Conservation (phyloP, 2,113 vertebrate genomes). For the Motacilla tschutschensis region DNA sequence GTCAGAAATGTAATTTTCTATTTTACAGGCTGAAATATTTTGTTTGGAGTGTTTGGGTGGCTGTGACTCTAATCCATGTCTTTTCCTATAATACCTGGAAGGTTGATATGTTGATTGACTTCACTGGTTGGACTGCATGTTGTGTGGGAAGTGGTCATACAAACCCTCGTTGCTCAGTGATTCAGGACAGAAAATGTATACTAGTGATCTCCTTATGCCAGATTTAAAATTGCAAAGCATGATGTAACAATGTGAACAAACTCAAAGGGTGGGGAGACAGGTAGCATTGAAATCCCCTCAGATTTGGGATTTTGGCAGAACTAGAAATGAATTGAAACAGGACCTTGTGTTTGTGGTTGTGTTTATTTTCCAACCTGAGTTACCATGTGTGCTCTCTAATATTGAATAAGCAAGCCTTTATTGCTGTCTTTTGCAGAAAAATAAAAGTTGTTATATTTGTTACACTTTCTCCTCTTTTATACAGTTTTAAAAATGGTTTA, state of each 20-base stretch:
- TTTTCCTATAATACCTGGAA: neutral
- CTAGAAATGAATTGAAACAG: neutral
- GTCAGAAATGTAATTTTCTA: neutral
- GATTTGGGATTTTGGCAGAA: neutral
- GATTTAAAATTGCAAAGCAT: neutral
- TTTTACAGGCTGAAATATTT: neutral
- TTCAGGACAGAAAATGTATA: neutral
- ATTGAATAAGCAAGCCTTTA: neutral
- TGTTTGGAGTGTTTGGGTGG: neutral
- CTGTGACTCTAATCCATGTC: neutral
- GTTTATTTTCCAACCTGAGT: neutral
- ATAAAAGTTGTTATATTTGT: neutral
- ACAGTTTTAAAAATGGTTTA: neutral
- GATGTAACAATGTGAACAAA: neutral
- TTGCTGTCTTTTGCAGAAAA: neutral
- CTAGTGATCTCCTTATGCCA: neutral
- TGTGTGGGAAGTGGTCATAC: neutral
- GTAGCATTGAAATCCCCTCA: neutral
- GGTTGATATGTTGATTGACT: neutral
- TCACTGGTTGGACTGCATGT: neutral
- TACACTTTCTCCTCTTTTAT: neutral
- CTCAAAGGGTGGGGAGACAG: neutral
- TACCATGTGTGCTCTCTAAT: fast-evolving
- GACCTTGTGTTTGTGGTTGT: neutral
- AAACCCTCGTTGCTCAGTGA: neutral